These are phyloP conservation scores for Crotalus viridis DNA, from an alignment of 2,113 vertebrate species.

Conservation along the genomic window DNA sequence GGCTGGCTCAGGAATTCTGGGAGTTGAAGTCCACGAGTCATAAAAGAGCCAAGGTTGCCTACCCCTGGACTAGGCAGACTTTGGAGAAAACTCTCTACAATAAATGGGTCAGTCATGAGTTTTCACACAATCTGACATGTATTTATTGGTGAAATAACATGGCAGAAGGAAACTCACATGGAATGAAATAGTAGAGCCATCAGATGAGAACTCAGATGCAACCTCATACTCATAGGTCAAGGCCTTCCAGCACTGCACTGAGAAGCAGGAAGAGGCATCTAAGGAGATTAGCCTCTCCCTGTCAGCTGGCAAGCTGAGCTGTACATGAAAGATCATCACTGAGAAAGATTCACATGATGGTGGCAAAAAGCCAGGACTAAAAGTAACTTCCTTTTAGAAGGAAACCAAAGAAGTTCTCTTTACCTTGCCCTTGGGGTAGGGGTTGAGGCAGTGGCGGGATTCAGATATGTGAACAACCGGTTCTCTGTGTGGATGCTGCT, in stretches of 20 bases:
- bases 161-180: background rate
- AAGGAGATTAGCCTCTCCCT: background rate
- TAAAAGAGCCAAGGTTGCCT: no score
- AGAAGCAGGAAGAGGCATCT: background rate
- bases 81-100: background rate
- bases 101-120: background rate
- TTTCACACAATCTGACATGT: background rate
- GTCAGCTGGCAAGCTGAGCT: background rate
- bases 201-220: background rate
- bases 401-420: constrained; percentile 9
- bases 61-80: background rate
- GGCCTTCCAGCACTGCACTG: background rate
- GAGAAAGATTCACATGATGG: constrained; percentile 5
- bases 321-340: constrained; percentile 9
- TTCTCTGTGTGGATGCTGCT: no score
- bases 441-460: no score
- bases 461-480: no score
- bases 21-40: no score
- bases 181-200: background rate
- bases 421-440: background rate
- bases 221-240: background rate
- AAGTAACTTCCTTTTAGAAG: constrained; percentile 20
- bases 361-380: constrained; percentile 19
- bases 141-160: background rate
- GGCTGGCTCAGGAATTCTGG: no score